Percentiles rank a stretch among this genome's conserved stretches.
Conservation (phyloP, 2,113 vertebrate genomes). For the Zapus hudsonius region DNA sequence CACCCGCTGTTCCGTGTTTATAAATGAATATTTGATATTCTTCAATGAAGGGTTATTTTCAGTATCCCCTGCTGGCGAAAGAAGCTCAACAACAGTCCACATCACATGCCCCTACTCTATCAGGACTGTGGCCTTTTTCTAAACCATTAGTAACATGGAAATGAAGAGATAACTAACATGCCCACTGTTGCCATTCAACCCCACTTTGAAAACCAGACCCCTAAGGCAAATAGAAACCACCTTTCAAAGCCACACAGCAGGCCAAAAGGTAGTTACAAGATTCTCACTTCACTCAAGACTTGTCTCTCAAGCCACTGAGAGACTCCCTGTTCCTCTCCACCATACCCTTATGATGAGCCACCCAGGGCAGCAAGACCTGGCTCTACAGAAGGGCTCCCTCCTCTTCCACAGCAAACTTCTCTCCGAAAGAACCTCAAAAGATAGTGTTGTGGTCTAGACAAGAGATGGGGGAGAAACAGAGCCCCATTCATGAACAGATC, state of each 20-base stretch:
- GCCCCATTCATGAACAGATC: background rate
- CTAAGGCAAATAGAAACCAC: constrained; percentile 14
- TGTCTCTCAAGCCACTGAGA: background rate
- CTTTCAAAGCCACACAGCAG: background rate
- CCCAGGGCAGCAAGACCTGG: background rate
- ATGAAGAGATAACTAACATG: background rate
- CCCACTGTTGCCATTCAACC: constrained; percentile 30
- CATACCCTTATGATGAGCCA: background rate
- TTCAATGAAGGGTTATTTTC: constrained; percentile 54
- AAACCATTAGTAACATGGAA: constrained; percentile 31
- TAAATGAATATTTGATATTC: constrained; percentile 65
- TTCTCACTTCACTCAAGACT: background rate
- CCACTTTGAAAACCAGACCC: background rate
- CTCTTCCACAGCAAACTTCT: background rate
- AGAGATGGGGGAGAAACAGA: background rate
- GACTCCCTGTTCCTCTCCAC: background rate
- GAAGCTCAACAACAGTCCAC: background rate
- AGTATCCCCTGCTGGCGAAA: constrained; percentile 17
- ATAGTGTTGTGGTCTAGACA: background rate
- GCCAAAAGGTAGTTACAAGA: background rate
- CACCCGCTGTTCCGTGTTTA: background rate
- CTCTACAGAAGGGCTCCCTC: background rate
- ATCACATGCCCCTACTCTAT: background rate
- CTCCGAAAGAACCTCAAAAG: background rate
- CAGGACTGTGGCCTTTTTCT: background rate